Evolutionary conservation across 23 tunicate genomes (phyloP).

Genomic region (Diplosoma virens): DNA sequence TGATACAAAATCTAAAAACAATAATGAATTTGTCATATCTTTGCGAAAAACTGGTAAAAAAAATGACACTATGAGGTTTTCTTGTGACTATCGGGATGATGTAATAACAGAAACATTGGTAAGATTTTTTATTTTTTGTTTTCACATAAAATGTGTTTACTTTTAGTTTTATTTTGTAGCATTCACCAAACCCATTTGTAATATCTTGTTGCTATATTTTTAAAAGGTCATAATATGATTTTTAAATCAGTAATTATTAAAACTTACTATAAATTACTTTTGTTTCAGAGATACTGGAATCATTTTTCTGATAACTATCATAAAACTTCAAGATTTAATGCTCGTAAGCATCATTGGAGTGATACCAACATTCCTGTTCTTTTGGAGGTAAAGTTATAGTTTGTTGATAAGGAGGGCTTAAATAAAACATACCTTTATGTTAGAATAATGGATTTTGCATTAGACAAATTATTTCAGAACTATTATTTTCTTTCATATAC

Average conservation of each 20-base stretch:
- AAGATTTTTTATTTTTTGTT: too few species aligned
- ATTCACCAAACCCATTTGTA: too few species aligned
- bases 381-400: constrained; percentile 86
- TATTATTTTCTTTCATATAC: too few species aligned
- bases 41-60: constrained; percentile 84
- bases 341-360: constrained; percentile 85
- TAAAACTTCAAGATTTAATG: constrained; percentile 68
- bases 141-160: too few species aligned
- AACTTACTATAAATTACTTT: not conserved
- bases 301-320: constrained; percentile 63
- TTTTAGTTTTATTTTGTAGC: too few species aligned
- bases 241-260: not conserved
- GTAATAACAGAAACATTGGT: constrained; percentile 89
- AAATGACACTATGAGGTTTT: constrained; percentile 94
- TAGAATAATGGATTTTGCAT: too few species aligned
- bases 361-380: constrained; percentile 57
- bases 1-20: constrained; percentile 87
- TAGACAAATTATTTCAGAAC: too few species aligned
- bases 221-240: too few species aligned
- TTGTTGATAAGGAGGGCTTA: too few species aligned
- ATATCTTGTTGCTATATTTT: too few species aligned
- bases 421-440: too few species aligned
- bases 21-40: constrained; percentile 77
- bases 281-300: constrained; percentile 67
- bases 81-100: constrained; percentile 75